These are phyloP conservation scores for Garrulus glandarius DNA, from an alignment of 2,797 vertebrate genomes.

Conservation along the genomic window DNA sequence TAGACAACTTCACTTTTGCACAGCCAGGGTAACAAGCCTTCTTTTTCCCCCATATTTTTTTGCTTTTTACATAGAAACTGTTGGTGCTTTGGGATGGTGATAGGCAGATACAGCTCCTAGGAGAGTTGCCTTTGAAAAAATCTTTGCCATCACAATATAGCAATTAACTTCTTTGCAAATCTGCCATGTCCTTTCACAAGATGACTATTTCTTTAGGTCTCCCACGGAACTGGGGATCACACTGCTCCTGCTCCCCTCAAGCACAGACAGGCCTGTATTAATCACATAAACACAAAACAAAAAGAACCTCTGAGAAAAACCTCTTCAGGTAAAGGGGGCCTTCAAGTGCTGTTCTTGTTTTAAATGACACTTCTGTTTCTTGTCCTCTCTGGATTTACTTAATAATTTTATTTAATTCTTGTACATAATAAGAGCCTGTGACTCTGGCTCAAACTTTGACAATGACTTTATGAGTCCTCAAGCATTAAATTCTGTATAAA, in stretches of 20 bases:
- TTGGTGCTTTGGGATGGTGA: neutral
- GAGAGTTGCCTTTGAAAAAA: neutral
- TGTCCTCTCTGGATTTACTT: neutral
- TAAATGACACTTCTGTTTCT: neutral
- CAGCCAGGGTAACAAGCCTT: neutral
- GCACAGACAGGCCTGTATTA: neutral
- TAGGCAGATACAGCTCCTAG: fast-evolving
- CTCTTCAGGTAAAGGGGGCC: neutral
- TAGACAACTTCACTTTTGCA: fast-evolving
- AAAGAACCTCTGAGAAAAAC: neutral
- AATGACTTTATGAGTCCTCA: neutral
- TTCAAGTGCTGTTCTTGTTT: neutral
- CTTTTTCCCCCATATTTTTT: neutral
- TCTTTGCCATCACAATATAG: neutral
- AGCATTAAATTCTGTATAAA: neutral
- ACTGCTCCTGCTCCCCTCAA: neutral
- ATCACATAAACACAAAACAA: neutral
- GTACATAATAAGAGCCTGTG: neutral
- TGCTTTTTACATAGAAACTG: neutral
- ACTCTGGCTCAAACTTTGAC: neutral
- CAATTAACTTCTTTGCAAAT: neutral
- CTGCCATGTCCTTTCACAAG: neutral
- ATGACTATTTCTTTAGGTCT: neutral
- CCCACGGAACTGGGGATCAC: neutral
- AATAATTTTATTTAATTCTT: neutral